Evolutionary conservation across 2,797 vertebrate species (phyloP).

Genomic region (Monodelphis domestica): DNA sequence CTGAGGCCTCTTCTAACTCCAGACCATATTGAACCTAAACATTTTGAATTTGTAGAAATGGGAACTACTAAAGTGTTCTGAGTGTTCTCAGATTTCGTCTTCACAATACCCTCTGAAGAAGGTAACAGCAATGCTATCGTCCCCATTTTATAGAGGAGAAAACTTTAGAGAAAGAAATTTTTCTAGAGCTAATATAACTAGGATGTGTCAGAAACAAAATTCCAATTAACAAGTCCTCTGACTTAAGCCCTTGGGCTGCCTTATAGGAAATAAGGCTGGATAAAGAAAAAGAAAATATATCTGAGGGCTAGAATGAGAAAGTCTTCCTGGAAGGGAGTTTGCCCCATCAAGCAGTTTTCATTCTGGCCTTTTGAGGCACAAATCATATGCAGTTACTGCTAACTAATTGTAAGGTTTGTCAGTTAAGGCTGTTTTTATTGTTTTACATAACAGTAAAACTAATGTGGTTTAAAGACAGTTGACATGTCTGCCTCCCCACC

Average conservation of each 20-base stretch:
- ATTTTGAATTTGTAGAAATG: background rate
- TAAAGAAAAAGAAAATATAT: background rate
- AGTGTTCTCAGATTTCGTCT: background rate
- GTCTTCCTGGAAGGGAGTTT: background rate
- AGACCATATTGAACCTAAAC: background rate
- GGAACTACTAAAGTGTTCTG: background rate
- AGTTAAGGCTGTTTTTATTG: background rate
- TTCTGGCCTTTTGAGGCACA: background rate
- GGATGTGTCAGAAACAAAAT: background rate
- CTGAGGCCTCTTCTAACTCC: background rate
- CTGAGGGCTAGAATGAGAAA: background rate
- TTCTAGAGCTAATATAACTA: background rate
- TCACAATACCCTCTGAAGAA: background rate
- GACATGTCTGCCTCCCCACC: background rate
- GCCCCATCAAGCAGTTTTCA: background rate
- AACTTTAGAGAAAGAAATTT: background rate
- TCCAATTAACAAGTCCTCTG: background rate
- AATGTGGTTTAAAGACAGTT: background rate
- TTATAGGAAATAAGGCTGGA: background rate
- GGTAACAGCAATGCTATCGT: background rate
- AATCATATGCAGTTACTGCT: background rate
- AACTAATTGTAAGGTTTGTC: background rate
- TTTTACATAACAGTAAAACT: background rate
- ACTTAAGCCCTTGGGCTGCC: background rate
- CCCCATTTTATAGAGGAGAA: background rate